A percentile compares a stretch with the other conserved stretches of the same genome.
phyloP scores from a whole-genome alignment of 2,888 invertebrate species.

The Chydorus sphaericus region DNA sequence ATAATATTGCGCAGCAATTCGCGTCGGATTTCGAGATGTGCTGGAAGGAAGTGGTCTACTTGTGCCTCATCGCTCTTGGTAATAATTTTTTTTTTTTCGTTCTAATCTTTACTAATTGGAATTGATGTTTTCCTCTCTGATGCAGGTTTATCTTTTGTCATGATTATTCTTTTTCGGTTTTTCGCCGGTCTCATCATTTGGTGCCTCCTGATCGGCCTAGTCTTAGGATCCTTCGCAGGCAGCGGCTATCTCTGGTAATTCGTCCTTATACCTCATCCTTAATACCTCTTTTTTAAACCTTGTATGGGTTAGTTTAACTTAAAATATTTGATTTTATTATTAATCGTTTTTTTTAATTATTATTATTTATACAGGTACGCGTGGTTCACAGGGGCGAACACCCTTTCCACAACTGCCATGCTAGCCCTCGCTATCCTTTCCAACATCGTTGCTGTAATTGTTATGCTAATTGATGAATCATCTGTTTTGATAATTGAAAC shows the following conservation, averaged over 20 bases:
- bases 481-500: neutral
- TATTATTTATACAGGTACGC: slow-evolving; percentile 27
- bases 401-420: slow-evolving; percentile 1
- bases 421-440: slow-evolving; percentile 43
- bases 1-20: slow-evolving; percentile 42
- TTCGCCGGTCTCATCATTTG: slow-evolving; percentile 45
- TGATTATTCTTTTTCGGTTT: slow-evolving; percentile 39
- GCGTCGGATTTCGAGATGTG: slow-evolving; percentile 42
- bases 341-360: no score
- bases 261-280: no score
- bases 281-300: no score
- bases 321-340: no score
- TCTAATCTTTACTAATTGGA: no score
- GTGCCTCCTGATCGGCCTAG: slow-evolving; percentile 39
- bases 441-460: slow-evolving; percentile 38
- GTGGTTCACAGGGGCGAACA: slow-evolving; percentile 30
- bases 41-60: slow-evolving; percentile 42
- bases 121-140: neutral
- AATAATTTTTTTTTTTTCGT: slow-evolving; percentile 19
- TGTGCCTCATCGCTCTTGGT: slow-evolving; percentile 44
- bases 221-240: slow-evolving; percentile 36
- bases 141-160: slow-evolving; percentile 38
- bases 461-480: neutral
- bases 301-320: no score
- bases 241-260: slow-evolving; percentile 42